These are phyloP conservation scores for Choloepus didactylus DNA, from an alignment of 2,797 vertebrate species.

Conservation along the genomic window DNA sequence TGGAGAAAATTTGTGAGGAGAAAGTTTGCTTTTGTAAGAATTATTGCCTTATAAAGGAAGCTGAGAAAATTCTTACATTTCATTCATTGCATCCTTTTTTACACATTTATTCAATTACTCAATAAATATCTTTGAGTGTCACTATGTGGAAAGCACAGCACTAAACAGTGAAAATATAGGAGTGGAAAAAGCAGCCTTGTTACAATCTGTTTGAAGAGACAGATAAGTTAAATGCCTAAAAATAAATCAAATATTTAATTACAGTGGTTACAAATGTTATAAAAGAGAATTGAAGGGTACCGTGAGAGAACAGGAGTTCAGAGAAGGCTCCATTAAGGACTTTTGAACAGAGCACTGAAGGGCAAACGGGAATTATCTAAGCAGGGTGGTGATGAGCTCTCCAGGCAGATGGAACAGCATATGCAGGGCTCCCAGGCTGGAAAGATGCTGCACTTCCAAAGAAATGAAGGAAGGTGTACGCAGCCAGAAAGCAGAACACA, in stretches of 20 bases:
- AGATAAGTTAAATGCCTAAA: not conserved
- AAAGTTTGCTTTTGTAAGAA: not conserved
- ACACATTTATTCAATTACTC: not conserved
- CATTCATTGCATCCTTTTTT: not conserved
- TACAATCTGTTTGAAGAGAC: conserved; percentile 5
- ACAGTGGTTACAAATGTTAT: not conserved
- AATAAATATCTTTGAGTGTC: not conserved
- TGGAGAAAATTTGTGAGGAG: not conserved
- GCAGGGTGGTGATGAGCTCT: fast-evolving
- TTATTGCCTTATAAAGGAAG: not conserved
- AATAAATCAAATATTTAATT: not conserved
- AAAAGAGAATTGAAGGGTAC: not conserved
- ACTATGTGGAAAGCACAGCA: not conserved
- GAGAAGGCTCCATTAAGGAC: not conserved
- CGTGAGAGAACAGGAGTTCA: not conserved
- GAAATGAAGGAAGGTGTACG: fast-evolving
- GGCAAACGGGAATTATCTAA: too few relatives aligned
- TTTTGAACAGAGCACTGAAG: not conserved
- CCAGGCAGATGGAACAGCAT: not conserved
- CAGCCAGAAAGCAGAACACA: not conserved
- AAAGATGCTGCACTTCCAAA: not conserved
- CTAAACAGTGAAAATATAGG: not conserved
- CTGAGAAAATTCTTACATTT: not conserved
- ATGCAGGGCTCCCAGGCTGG: not conserved
- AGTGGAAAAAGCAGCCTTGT: not conserved